phyloP scores from a whole-genome alignment of 35 echinoderm and acorn worm species.

The Ophioderma brevispina region DNA sequence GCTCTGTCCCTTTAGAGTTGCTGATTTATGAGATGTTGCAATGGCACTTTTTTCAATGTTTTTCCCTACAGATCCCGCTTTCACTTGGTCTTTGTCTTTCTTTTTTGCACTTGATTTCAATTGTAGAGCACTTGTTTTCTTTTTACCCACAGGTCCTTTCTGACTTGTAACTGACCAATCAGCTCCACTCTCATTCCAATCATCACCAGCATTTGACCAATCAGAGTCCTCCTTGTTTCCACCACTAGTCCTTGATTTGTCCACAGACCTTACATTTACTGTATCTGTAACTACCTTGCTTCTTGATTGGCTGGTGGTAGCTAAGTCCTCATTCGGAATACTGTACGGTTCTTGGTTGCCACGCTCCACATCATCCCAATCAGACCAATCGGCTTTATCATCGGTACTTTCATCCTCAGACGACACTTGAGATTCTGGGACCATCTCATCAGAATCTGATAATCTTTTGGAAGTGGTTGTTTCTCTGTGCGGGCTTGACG shows the following conservation, averaged over 20 bases:
- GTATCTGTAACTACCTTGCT: not conserved
- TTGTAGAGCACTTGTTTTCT: conserved; percentile 32
- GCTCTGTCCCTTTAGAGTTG: not conserved
- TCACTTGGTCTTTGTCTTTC: not conserved
- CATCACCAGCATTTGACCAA: conserved; percentile 24
- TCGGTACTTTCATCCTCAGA: not conserved
- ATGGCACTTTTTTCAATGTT: not conserved
- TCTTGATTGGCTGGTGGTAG: conserved; percentile 35
- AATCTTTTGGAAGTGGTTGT: too few species aligned
- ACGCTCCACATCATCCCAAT: conserved; percentile 69
- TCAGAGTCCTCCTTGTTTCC: not conserved
- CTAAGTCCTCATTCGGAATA: not conserved
- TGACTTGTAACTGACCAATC: not conserved
- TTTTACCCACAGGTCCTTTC: conserved; percentile 10
- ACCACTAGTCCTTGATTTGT: conserved; percentile 16
- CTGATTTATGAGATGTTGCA: not conserved
- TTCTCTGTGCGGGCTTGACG: not conserved
- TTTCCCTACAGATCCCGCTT: not conserved
- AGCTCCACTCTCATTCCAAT: conserved; percentile 26
- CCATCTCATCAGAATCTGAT: not conserved
- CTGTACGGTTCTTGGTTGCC: not conserved
- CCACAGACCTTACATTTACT: not conserved
- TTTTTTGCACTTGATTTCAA: conserved; percentile 20
- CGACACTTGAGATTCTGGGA: not conserved
- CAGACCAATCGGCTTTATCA: conserved; percentile 60